These are phyloP conservation scores for Tinamus major DNA, from an alignment of 2,797 vertebrate species.

Conservation along the genomic window DNA sequence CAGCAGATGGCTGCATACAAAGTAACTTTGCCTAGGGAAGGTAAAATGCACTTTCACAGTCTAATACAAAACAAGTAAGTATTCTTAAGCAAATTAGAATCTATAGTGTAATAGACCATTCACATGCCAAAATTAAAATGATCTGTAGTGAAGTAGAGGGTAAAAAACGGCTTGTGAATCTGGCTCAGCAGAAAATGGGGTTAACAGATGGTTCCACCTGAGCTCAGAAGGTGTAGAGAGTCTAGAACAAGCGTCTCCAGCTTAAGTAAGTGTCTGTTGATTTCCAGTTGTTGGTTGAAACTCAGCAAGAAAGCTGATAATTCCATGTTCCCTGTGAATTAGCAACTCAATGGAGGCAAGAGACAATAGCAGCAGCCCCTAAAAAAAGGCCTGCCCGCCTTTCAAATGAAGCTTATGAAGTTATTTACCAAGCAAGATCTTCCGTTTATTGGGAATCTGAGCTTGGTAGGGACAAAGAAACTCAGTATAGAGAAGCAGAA, in stretches of 20 bases:
- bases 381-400: neutral
- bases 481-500: neutral
- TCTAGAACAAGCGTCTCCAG: neutral
- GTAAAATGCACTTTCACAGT: neutral
- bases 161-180: neutral
- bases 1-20: neutral
- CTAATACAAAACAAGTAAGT: neutral
- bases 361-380: neutral
- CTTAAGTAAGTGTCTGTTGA: neutral
- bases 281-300: neutral
- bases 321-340: neutral
- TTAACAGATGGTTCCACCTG: neutral
- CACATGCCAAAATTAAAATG: neutral
- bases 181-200: neutral
- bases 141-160: neutral
- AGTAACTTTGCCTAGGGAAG: neutral
- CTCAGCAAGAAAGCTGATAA: neutral
- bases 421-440: neutral
- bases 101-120: neutral
- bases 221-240: neutral
- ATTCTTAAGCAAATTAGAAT: neutral
- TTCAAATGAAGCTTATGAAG: neutral
- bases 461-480: neutral
- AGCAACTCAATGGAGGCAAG: neutral
- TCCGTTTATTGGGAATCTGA: neutral